Conservation (phyloP, 2,888 invertebrate genomes). For the Nomada hirtipes region DNA sequence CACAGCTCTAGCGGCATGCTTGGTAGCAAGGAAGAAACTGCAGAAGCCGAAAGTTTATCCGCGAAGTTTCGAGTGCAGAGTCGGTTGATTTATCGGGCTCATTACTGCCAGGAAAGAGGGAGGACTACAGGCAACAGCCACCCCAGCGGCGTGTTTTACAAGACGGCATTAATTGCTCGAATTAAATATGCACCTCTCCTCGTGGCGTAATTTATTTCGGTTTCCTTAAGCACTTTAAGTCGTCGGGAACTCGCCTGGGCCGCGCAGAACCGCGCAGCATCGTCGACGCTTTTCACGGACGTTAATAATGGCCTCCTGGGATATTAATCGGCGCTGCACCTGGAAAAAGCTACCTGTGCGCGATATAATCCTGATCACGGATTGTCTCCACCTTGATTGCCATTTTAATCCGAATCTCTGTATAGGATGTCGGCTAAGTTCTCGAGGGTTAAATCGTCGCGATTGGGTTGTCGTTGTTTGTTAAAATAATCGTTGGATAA, state of each 20-base stretch:
- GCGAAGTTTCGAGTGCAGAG: constrained; percentile 82
- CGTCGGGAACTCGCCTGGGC: constrained; percentile 69
- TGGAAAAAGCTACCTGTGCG: constrained; percentile 55
- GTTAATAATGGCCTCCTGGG: constrained; percentile 70
- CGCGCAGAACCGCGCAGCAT: constrained; percentile 34
- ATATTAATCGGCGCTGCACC: constrained; percentile 72
- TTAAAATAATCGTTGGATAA: too few relatives aligned
- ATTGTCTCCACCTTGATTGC: not conserved
- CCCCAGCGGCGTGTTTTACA: constrained; percentile 84
- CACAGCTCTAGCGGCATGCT: constrained; percentile 32
- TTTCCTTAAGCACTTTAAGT: constrained; percentile 82
- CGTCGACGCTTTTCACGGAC: constrained; percentile 67
- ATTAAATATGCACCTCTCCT: constrained; percentile 84
- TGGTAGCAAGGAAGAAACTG: constrained; percentile 65
- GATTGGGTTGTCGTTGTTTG: too few relatives aligned
- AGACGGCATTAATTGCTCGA: constrained; percentile 85
- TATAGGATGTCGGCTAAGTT: not conserved
- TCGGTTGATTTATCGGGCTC: constrained; percentile 84
- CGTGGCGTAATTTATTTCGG: constrained; percentile 83
- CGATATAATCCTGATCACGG: constrained; percentile 56
- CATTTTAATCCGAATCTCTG: not conserved
- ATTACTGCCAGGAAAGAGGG: constrained; percentile 81
- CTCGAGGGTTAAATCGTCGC: not conserved
- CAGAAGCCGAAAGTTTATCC: constrained; percentile 80
- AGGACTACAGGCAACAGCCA: constrained; percentile 77